Conservation (phyloP, 2,888 invertebrate species). For the Xylophagus ater region DNA sequence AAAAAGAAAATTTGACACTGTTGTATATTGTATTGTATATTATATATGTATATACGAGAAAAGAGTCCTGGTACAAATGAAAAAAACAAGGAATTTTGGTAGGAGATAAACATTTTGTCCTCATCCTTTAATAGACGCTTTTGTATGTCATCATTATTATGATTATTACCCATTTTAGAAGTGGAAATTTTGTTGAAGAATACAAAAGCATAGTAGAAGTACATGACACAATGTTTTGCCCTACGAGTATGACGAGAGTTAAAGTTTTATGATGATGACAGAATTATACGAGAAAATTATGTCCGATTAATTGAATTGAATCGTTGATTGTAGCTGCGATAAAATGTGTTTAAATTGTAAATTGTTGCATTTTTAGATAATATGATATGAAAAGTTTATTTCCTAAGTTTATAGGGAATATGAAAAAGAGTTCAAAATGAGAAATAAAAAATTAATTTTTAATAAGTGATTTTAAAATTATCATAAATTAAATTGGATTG, state of each 20-base stretch:
- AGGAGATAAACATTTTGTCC: background rate
- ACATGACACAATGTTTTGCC: background rate
- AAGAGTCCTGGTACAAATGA: slow-evolving; percentile 12
- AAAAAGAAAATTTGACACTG: slow-evolving; percentile 15
- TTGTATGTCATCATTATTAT: background rate
- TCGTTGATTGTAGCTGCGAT: no score
- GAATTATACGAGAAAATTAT: slow-evolving; percentile 16
- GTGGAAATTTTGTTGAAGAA: background rate
- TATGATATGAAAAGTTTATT: no score
- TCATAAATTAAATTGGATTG: no score
- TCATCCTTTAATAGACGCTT: background rate
- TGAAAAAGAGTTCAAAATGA: no score
- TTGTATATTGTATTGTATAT: no score
- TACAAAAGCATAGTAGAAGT: background rate
- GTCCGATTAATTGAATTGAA: slow-evolving; percentile 17
- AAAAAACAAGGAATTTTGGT: background rate
- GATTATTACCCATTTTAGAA: background rate
- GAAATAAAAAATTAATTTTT: no score
- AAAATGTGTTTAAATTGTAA: no score
- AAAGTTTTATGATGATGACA: slow-evolving; percentile 16
- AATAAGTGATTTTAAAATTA: no score
- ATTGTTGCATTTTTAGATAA: no score
- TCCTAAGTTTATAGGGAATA: no score
- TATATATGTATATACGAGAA: no score
- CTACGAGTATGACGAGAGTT: slow-evolving; percentile 6